A percentile compares a stretch with the other conserved stretches of the same genome.
These are phyloP conservation scores for Eristalinus sepulchralis DNA, from an alignment of 2,888 invertebrate species.

Conservation along the genomic window DNA sequence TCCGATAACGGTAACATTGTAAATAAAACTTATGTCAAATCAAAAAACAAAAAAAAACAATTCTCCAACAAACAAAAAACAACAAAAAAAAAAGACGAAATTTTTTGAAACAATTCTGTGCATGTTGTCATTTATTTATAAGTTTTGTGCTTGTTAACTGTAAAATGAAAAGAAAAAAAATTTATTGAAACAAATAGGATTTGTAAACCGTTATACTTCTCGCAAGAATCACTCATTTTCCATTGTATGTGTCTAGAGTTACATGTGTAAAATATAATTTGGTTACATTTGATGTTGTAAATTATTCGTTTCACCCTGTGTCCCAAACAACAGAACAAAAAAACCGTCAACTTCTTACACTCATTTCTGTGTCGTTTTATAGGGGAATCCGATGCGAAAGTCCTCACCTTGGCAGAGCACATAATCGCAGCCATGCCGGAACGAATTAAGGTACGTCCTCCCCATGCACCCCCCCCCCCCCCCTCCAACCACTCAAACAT, in stretches of 20 bases:
- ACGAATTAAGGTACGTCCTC: conserved; percentile 91
- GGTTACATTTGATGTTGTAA: conserved; percentile 64
- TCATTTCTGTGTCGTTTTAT: conserved; percentile 76
- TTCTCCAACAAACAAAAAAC: neutral
- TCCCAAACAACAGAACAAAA: too few relatives aligned
- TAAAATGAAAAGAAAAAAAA: conserved; percentile 36
- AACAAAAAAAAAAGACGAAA: conserved; percentile 45
- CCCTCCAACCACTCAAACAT: too few relatives aligned
- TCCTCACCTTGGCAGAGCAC: conserved; percentile 96
- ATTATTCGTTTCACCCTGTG: conserved; percentile 36
- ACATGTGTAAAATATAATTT: conserved; percentile 56
- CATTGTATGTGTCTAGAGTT: conserved; percentile 69
- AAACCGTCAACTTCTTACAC: neutral
- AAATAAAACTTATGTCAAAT: conserved; percentile 39
- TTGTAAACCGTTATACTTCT: conserved; percentile 70
- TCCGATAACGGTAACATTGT: conserved; percentile 57
- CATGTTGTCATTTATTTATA: conserved; percentile 63
- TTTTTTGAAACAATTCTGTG: conserved; percentile 55
- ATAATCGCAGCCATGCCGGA: conserved; percentile 99
- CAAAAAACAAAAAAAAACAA: conserved; percentile 9
- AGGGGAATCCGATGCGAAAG: conserved; percentile 96
- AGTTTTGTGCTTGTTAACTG: conserved; percentile 67
- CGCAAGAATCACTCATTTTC: conserved; percentile 64
- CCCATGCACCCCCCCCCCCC: neutral
- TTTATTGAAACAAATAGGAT: conserved; percentile 40